Evolutionary conservation across 2,113 vertebrate genomes (phyloP).

Genomic region (Seriola aureovittata): DNA sequence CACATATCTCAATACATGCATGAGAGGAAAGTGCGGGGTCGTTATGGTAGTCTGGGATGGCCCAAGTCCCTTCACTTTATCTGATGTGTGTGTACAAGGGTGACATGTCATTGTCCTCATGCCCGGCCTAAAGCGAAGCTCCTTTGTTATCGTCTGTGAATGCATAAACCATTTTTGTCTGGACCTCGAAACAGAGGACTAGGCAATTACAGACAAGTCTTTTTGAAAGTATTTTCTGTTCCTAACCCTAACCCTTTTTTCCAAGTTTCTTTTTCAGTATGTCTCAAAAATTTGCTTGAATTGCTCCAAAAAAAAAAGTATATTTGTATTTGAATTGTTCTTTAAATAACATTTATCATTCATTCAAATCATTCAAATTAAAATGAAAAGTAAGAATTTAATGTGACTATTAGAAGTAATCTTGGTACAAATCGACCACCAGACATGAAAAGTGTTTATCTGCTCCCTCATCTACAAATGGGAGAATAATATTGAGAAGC

Average conservation of each 20-base stretch:
- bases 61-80: slow-evolving; percentile 64
- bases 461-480: slow-evolving; percentile 59
- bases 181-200: slow-evolving; percentile 69
- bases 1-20: slow-evolving; percentile 75
- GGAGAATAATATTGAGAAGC: slow-evolving; percentile 36
- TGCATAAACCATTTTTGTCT: slow-evolving; percentile 74
- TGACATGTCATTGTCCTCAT: slow-evolving; percentile 75
- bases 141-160: slow-evolving; percentile 73
- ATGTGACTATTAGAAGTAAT: slow-evolving; percentile 45
- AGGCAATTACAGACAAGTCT: slow-evolving; percentile 67
- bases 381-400: slow-evolving; percentile 10
- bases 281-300: not conserved
- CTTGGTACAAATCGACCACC: slow-evolving; percentile 45
- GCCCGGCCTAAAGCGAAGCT: slow-evolving; percentile 76
- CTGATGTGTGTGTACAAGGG: slow-evolving; percentile 77
- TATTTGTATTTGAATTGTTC: not conserved
- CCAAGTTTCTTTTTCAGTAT: slow-evolving; percentile 2
- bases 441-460: slow-evolving; percentile 67
- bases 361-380: not conserved
- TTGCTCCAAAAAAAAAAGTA: not conserved
- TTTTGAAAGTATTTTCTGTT: slow-evolving; percentile 34
- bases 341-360: slow-evolving; percentile 6
- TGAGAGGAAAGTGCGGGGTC: slow-evolving; percentile 75
- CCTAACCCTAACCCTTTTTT: not conserved
- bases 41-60: slow-evolving; percentile 70